Evolutionary conservation across 2,888 invertebrate species (phyloP).

Genomic region (Dolomedes plantarius): DNA sequence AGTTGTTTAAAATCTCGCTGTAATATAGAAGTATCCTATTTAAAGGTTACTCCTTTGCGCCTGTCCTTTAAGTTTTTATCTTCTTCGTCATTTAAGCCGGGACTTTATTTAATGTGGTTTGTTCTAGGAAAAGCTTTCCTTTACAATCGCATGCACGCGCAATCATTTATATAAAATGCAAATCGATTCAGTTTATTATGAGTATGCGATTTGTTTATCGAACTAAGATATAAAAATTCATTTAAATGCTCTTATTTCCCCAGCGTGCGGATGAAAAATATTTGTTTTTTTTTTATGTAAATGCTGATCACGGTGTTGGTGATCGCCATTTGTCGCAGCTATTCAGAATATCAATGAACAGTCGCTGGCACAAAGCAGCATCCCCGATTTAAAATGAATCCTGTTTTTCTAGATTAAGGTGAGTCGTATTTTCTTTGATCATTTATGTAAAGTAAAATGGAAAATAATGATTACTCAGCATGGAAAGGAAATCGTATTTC

Average conservation of each 20-base stretch:
- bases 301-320: not conserved
- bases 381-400: constrained; percentile 11
- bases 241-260: not conserved
- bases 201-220: not conserved
- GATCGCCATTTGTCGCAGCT: constrained; percentile 13
- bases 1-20: too few relatives aligned
- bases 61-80: too few relatives aligned
- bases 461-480: not conserved
- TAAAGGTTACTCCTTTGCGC: too few relatives aligned
- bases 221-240: not conserved
- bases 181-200: not conserved
- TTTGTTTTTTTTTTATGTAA: constrained; percentile 10
- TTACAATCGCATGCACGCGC: too few relatives aligned
- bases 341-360: constrained; percentile 4
- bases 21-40: too few relatives aligned
- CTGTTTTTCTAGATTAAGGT: not conserved
- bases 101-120: too few relatives aligned
- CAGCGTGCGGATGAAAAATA: not conserved
- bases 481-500: not conserved
- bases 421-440: not conserved
- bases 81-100: too few relatives aligned
- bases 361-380: not conserved
- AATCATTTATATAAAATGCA: not conserved
- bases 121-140: too few relatives aligned
- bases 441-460: not conserved